Evolutionary conservation across 2,797 vertebrate genomes (phyloP), one percentile per base, ranked within the genome.

Genomic region (Brachymystax lenok): DNA sequence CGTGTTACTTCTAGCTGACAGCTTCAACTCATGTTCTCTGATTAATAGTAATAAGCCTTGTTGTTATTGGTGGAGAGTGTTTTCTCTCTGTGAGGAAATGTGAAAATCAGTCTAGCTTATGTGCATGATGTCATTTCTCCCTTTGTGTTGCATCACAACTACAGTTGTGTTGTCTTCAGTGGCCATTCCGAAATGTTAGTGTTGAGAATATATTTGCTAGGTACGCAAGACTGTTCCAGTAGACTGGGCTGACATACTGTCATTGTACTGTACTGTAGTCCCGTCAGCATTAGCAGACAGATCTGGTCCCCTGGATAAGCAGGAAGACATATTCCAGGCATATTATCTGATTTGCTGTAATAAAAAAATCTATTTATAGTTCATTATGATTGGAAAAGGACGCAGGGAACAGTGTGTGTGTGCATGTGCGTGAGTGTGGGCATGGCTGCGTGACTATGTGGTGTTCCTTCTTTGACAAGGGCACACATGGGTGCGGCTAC

Each of bases 321-420:
- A 83, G 82, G 82, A 84, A 85, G 84, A 82, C 1, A 74, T 80
- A 88, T 87, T 79, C 81, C 83, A 80, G 88, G 80, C 79, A 74
- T 87, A 81, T 85, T 46, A 46, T 46, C 85, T 83, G 85, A 91
- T 90, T 91, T 78, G 46, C 88, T 81, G 85, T 85, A 91, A 90
- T 89, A 3, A 87, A 78, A 3, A 84, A 21, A 61, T 12, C 88
- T 93, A 93, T 93, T 92, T 93, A 90, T 92, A 93, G 89, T 85
- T 46, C 21, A 77, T 67, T 82, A 74, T 83, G 86, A 84, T 85
- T 82, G 81, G 75, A 77, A 81, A 71, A 7, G 21, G 61, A n/a
- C 6, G 14, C 35, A 27, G 66, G 66, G 66, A 74, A 75, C 74
- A 50, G 51, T 80, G 74, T 64, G 70, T 74, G 61, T 51, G 54